phyloP scores from a whole-genome alignment of 2,888 invertebrate genomes.

The Peribatodes rhomboidaria region DNA sequence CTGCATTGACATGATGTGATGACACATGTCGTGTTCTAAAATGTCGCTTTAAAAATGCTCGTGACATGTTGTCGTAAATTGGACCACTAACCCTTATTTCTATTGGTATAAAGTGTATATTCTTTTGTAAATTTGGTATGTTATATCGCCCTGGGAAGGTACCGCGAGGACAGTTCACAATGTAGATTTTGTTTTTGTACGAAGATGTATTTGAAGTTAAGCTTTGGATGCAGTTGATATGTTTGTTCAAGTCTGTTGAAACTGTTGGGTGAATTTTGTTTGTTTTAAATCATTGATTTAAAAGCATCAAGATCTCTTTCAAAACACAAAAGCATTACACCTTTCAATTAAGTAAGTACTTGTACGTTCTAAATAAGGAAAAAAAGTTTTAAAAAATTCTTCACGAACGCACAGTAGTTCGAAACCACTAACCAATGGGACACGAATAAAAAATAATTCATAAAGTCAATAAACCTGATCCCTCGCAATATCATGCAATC shows the following conservation, averaged over 20 bases:
- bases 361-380: neutral
- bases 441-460: constrained; percentile 24
- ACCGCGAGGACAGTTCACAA: constrained; percentile 74
- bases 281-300: constrained; percentile 12
- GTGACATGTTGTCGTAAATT: constrained; percentile 44
- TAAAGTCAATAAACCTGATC: constrained; percentile 40
- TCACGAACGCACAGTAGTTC: neutral
- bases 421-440: constrained; percentile 4
- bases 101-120: constrained; percentile 51
- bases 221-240: constrained; percentile 48
- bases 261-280: constrained; percentile 64
- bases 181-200: constrained; percentile 75
- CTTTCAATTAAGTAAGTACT: no score
- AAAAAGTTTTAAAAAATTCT: neutral
- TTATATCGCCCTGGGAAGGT: constrained; percentile 69
- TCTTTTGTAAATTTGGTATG: constrained; percentile 45
- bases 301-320: neutral
- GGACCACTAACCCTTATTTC: constrained; percentile 54
- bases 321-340: neutral
- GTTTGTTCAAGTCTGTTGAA: constrained; percentile 66
- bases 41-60: constrained; percentile 74
- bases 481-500: constrained; percentile 37
- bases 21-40: constrained; percentile 86
- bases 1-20: constrained; percentile 86
- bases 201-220: constrained; percentile 72